Conservation (phyloP, 2,113 vertebrate genomes). For the Dinomys branickii region DNA sequence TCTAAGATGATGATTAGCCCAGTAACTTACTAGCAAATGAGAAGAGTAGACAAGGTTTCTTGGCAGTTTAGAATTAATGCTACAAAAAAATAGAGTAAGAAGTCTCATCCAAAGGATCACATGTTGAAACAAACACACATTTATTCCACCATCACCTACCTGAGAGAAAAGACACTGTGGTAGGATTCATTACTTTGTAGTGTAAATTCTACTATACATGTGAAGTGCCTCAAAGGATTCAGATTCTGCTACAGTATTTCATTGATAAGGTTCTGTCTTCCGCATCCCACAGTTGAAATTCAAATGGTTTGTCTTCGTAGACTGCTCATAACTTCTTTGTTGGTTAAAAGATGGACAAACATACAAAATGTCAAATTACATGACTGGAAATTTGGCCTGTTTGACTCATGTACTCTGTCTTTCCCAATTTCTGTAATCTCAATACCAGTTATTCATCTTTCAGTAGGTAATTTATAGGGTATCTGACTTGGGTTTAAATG, state of each 20-base stretch:
- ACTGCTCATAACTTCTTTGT: background rate
- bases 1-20: background rate
- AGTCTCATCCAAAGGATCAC: background rate
- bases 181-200: background rate
- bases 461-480: background rate
- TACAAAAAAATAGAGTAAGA: background rate
- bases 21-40: background rate
- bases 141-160: background rate
- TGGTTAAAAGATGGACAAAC: slow-evolving; percentile 3
- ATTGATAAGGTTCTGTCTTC: background rate
- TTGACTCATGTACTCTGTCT: background rate
- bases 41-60: background rate
- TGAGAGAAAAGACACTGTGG: background rate
- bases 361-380: slow-evolving; percentile 8
- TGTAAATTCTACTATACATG: background rate
- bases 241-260: background rate
- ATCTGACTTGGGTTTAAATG: background rate
- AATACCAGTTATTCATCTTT: background rate
- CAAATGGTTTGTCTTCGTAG: slow-evolving; percentile 16
- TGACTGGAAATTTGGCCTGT: background rate
- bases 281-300: background rate
- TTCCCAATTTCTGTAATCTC: background rate
- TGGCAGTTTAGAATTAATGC: background rate
- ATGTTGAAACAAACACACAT: background rate
- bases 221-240: background rate